phyloP scores from a whole-genome alignment of 2,888 invertebrate species.

The Timema cristinae region DNA sequence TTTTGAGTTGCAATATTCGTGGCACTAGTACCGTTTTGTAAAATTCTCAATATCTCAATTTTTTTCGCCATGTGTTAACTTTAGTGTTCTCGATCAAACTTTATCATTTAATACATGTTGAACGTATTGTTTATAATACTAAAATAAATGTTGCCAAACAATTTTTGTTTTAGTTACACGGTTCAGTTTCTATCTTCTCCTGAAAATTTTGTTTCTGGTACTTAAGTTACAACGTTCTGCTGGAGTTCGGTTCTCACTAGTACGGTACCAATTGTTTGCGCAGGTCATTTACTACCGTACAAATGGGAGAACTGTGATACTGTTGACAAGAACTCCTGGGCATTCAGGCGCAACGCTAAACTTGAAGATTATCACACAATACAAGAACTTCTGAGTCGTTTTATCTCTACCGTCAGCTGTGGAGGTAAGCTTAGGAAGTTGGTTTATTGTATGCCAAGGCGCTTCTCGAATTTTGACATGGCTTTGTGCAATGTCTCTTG shows the following conservation, averaged over 20 bases:
- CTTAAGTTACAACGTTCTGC: background rate
- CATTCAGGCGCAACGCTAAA: conserved; percentile 68
- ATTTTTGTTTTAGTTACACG: too few relatives aligned
- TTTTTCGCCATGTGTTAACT: too few relatives aligned
- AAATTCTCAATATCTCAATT: too few relatives aligned
- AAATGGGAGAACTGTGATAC: conserved; percentile 98
- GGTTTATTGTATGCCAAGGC: background rate
- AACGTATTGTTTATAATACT: too few relatives aligned
- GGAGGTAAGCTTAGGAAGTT: conserved; percentile 57
- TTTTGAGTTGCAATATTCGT: too few relatives aligned
- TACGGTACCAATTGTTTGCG: background rate
- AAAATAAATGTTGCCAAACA: too few relatives aligned
- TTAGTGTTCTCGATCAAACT: too few relatives aligned
- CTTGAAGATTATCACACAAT: conserved; percentile 63
- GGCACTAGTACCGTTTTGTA: too few relatives aligned
- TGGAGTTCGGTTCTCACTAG: background rate
- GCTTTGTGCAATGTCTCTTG: too few relatives aligned
- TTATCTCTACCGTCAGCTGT: conserved; percentile 78
- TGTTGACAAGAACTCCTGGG: conserved; percentile 83
- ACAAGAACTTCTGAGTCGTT: conserved; percentile 62
- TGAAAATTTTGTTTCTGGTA: background rate
- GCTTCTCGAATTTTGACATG: too few relatives aligned
- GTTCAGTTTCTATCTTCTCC: too few relatives aligned
- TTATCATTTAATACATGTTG: too few relatives aligned
- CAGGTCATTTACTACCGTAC: conserved; percentile 61